These are phyloP conservation scores for Synanthedon vespiformis DNA, from an alignment of 2,888 invertebrate genomes.

Conservation along the genomic window DNA sequence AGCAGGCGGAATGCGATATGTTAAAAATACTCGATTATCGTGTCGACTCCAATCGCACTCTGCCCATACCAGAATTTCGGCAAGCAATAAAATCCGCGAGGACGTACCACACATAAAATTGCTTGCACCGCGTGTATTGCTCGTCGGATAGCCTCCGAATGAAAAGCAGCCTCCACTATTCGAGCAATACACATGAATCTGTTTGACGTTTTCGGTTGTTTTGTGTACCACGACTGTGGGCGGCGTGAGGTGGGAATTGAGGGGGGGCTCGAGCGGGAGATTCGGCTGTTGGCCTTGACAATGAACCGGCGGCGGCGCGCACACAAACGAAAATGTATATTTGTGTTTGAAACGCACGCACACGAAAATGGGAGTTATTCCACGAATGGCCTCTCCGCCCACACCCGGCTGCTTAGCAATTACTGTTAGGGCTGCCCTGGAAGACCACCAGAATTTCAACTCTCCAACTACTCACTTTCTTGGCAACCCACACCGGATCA, in stretches of 20 bases:
- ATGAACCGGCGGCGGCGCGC: constrained; percentile 66
- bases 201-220: constrained; percentile 41
- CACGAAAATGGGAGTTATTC: constrained; percentile 37
- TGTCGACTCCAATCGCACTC: constrained; percentile 25
- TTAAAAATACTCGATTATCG: constrained; percentile 51
- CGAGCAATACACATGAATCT: constrained; percentile 32
- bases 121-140: constrained; percentile 28
- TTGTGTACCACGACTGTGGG: constrained; percentile 45
- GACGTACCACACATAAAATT: constrained; percentile 13
- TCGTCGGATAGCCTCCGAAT: constrained; percentile 16
- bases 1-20: constrained; percentile 39
- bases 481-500: no score
- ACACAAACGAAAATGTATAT: constrained; percentile 31
- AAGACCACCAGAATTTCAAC: neutral
- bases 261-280: constrained; percentile 52
- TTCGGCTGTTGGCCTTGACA: constrained; percentile 69
- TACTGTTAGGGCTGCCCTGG: constrained; percentile 37
- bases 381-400: constrained; percentile 51
- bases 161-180: constrained; percentile 19
- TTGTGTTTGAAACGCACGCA: constrained; percentile 44
- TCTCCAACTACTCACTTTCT: no score
- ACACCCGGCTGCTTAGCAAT: constrained; percentile 28
- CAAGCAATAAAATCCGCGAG: constrained; percentile 14
- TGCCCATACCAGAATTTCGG: constrained; percentile 20
- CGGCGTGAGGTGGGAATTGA: constrained; percentile 37